Percentiles rank a stretch among this genome's conserved stretches.
Evolutionary conservation across 2,888 invertebrate genomes (phyloP).

Genomic region (Therioaphis trifolii): DNA sequence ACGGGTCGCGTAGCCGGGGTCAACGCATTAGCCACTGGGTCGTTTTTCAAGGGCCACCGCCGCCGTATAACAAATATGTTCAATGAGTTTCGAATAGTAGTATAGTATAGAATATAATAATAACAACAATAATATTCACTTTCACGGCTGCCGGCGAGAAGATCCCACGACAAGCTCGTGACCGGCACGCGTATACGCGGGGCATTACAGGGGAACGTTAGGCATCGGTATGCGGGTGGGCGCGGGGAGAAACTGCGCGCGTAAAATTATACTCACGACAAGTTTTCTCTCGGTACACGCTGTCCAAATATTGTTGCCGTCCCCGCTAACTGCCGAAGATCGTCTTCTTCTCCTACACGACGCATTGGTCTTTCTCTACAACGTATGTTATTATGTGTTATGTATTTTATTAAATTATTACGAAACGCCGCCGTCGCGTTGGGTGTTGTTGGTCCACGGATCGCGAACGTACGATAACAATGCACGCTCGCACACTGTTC

Average conservation of each 20-base stretch:
- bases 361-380: constrained; percentile 9
- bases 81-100: constrained; percentile 27
- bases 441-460: too few relatives aligned
- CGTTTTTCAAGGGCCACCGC: constrained; percentile 51
- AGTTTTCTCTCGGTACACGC: not conserved
- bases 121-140: constrained; percentile 44
- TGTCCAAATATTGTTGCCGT: constrained; percentile 5
- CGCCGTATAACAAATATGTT: constrained; percentile 2
- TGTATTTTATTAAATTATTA: not conserved
- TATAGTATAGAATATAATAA: constrained; percentile 18
- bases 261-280: not conserved
- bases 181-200: constrained; percentile 41
- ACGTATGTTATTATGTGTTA: not conserved
- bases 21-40: constrained; percentile 43
- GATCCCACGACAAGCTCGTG: constrained; percentile 60
- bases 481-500: not conserved
- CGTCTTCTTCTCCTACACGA: not conserved
- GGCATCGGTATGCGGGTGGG: not conserved
- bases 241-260: not conserved
- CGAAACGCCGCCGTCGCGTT: not conserved
- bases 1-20: not conserved
- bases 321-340: not conserved
- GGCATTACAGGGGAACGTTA: not conserved
- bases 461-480: too few relatives aligned
- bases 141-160: constrained; percentile 62